phyloP scores from a whole-genome alignment of 2,888 invertebrate species.

The Aproaerema taeniolella region DNA sequence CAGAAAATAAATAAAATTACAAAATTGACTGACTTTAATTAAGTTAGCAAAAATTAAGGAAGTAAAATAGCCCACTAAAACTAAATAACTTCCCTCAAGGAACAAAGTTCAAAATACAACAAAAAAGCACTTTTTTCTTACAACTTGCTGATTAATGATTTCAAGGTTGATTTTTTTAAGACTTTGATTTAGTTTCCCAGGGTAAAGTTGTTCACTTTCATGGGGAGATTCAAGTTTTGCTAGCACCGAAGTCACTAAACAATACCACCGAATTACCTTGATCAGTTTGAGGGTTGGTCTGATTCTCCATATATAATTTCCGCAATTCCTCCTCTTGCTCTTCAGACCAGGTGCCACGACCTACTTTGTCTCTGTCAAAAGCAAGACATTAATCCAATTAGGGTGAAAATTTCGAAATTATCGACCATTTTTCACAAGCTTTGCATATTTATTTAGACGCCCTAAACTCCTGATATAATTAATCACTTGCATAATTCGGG shows the following conservation, averaged over 20 bases:
- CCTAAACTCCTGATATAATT: conserved; percentile 7
- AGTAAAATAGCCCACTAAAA: too few relatives aligned
- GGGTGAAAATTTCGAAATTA: conserved; percentile 11
- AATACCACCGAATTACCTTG: conserved; percentile 63
- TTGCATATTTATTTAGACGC: conserved; percentile 7
- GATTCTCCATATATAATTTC: conserved; percentile 90
- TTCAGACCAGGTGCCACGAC: conserved; percentile 85
- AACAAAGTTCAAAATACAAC: too few relatives aligned
- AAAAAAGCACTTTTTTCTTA: too few relatives aligned
- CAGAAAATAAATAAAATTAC: too few relatives aligned
- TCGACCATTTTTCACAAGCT: too few relatives aligned
- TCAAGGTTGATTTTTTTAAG: too few relatives aligned
- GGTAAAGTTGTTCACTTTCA: too few relatives aligned
- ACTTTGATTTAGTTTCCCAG: too few relatives aligned
- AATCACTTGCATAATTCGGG: conserved; percentile 14
- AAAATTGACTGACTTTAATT: too few relatives aligned
- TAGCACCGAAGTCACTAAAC: not conserved
- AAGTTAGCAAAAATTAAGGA: not conserved
- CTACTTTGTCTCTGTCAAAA: conserved; percentile 48
- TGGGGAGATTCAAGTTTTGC: too few relatives aligned
- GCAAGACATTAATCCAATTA: conserved; percentile 13
- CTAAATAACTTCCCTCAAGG: too few relatives aligned
- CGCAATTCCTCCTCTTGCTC: conserved; percentile 92
- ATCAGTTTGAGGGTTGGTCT: conserved; percentile 80
- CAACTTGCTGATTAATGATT: too few relatives aligned